These are phyloP conservation scores for Saccopteryx leptura DNA, from an alignment of 2,113 vertebrate genomes.

Conservation along the genomic window DNA sequence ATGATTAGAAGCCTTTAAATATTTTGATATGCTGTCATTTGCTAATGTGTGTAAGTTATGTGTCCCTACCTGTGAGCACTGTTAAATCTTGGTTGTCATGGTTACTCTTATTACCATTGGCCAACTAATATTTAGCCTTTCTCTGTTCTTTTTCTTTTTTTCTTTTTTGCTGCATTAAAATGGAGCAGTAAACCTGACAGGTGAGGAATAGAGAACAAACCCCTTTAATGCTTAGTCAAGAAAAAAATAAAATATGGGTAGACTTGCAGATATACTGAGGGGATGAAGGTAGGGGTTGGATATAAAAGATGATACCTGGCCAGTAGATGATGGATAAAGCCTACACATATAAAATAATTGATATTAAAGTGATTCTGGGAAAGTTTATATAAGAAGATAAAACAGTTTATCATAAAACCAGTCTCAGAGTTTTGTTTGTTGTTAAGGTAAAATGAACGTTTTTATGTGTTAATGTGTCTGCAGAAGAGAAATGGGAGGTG, in stretches of 20 bases:
- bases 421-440: slow-evolving; percentile 35
- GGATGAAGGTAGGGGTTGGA: slow-evolving; percentile 55
- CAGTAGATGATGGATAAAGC: not conserved
- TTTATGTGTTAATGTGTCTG: slow-evolving; percentile 67
- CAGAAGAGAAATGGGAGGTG: slow-evolving; percentile 48
- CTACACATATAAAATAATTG: not conserved
- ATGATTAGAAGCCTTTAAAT: slow-evolving; percentile 68
- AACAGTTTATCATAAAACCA: not conserved
- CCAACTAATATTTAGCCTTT: slow-evolving; percentile 91
- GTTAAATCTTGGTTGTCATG: slow-evolving; percentile 81
- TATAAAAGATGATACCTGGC: slow-evolving; percentile 47
- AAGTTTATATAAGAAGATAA: slow-evolving; percentile 23
- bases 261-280: not conserved
- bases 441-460: slow-evolving; percentile 17
- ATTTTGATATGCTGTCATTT: slow-evolving; percentile 79
- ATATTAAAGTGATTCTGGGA: slow-evolving; percentile 19
- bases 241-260: slow-evolving; percentile 16
- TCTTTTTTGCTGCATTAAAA: slow-evolving; percentile 93
- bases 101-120: slow-evolving; percentile 84
- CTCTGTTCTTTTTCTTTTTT: slow-evolving; percentile 85
- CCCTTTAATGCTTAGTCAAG: slow-evolving; percentile 59
- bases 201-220: slow-evolving; percentile 91
- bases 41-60: slow-evolving; percentile 77
- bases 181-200: slow-evolving; percentile 99
- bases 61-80: slow-evolving; percentile 71